phyloP scores from a whole-genome alignment of 2,888 invertebrate genomes.

The Platycheirus albimanus region DNA sequence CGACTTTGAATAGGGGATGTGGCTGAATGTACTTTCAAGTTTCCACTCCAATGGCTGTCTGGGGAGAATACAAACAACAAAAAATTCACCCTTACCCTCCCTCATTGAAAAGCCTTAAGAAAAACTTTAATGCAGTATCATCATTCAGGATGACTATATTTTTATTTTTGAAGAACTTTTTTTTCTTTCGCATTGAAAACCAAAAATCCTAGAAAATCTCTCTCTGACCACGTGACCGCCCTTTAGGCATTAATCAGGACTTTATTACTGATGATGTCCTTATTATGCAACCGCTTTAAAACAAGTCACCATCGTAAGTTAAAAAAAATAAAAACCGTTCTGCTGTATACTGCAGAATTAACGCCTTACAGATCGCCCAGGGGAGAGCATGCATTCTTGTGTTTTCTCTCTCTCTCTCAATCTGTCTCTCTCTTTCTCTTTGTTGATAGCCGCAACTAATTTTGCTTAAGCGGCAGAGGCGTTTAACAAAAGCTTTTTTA shows the following conservation, averaged over 20 bases:
- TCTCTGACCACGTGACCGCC: constrained; percentile 23
- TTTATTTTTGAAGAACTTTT: not conserved
- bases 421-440: no score
- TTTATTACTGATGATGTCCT: constrained; percentile 65
- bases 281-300: constrained; percentile 55
- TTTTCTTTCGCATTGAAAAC: constrained; percentile 1
- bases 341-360: constrained; percentile 60
- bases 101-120: constrained; percentile 27
- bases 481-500: constrained; percentile 60
- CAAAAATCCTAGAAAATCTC: constrained; percentile 12
- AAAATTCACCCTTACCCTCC: not conserved
- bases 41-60: not conserved
- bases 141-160: constrained; percentile 1
- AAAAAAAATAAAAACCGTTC: constrained; percentile 13
- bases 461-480: constrained; percentile 64
- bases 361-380: constrained; percentile 36
- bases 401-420: constrained; percentile 19
- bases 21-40: not conserved
- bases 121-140: constrained; percentile 52
- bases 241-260: constrained; percentile 55
- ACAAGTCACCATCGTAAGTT: constrained; percentile 24
- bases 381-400: constrained; percentile 39
- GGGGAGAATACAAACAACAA: constrained; percentile 8
- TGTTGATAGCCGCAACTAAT: constrained; percentile 59
- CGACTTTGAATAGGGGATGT: not conserved